Conservation (phyloP, 2,797 vertebrate species). For the Galagoides demidoff region DNA sequence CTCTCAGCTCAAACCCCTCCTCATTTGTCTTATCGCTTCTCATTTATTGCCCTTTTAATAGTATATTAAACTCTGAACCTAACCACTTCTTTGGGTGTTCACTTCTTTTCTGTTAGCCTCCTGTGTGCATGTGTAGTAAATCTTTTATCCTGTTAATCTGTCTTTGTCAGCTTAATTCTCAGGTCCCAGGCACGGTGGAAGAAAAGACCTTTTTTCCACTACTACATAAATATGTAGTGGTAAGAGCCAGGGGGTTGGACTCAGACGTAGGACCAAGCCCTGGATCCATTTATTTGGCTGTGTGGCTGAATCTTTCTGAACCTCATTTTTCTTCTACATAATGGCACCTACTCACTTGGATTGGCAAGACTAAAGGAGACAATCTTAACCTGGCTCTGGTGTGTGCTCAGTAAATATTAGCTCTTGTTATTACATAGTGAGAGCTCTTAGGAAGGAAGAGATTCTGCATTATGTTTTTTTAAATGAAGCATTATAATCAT, state of each 20-base stretch:
- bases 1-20: not conserved
- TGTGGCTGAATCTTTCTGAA: not conserved
- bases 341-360: not conserved
- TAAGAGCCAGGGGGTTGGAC: not conserved
- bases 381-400: not conserved
- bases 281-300: not conserved
- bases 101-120: not conserved
- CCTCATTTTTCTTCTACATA: not conserved
- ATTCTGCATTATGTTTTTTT: conserved; percentile 29
- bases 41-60: not conserved
- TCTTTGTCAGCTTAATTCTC: not conserved
- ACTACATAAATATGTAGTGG: not conserved
- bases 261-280: not conserved
- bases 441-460: not conserved
- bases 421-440: not conserved
- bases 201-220: not conserved
- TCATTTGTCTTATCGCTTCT: not conserved
- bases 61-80: not conserved
- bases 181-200: not conserved
- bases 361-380: not conserved
- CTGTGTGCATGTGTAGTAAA: not conserved
- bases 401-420: not conserved
- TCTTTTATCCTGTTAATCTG: not conserved
- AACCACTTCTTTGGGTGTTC: not conserved
- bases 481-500: not conserved